Evolutionary conservation across 2,888 invertebrate genomes (phyloP).

Genomic region (Nymphalis polychloros): DNA sequence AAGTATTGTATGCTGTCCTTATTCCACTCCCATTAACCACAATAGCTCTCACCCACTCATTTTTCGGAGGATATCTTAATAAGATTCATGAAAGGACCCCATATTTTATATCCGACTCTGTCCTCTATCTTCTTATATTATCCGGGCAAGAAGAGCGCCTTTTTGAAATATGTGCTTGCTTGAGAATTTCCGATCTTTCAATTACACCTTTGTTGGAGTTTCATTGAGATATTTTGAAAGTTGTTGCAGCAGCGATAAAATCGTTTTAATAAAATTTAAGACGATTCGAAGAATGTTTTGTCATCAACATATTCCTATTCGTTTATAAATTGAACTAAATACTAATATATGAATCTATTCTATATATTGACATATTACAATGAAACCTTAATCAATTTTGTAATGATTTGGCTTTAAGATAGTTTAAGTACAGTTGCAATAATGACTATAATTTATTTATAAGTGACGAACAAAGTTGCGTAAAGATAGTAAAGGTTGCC

Average conservation of each 20-base stretch:
- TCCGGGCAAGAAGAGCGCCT: conserved; percentile 72
- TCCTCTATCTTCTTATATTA: conserved; percentile 83
- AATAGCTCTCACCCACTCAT: conserved; percentile 62
- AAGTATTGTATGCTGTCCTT: conserved; percentile 51
- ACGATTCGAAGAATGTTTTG: neutral
- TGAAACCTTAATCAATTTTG: too few species aligned
- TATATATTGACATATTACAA: too few species aligned
- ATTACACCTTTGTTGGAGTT: conserved; percentile 75
- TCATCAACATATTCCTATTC: neutral
- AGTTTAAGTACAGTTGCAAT: too few species aligned
- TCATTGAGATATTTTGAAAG: conserved; percentile 38
- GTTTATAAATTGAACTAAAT: neutral
- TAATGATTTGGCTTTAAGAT: too few species aligned
- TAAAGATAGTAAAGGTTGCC: too few species aligned
- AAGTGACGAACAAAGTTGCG: too few species aligned
- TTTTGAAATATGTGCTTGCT: conserved; percentile 79
- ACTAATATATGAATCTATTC: too few species aligned
- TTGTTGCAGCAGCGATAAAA: conserved; percentile 26
- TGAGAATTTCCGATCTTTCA: conserved; percentile 81
- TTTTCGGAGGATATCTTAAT: conserved; percentile 89
- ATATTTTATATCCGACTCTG: conserved; percentile 89
- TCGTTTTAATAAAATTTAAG: conserved; percentile 11
- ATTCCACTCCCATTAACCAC: conserved; percentile 40
- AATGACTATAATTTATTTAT: too few species aligned
- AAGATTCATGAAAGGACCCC: conserved; percentile 92